Percentiles rank a stretch among this genome's conserved stretches.
Evolutionary conservation across 2,113 vertebrate genomes (phyloP).

Genomic region (Pangasianodon hypophthalmus): DNA sequence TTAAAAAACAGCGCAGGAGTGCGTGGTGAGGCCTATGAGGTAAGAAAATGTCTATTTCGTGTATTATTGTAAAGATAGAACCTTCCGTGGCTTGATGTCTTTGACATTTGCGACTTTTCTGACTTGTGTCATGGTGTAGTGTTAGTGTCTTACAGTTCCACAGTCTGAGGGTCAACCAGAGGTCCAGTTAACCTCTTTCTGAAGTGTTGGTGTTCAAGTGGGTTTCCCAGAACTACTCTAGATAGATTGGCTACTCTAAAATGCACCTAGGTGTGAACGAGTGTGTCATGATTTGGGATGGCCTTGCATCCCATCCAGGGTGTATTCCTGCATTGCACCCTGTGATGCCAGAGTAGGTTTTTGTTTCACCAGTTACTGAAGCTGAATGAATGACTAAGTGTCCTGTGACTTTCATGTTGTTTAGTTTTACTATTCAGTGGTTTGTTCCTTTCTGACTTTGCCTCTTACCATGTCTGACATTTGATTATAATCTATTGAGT

Average conservation of each 20-base stretch:
- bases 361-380: background rate
- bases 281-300: background rate
- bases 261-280: background rate
- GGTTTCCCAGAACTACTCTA: background rate
- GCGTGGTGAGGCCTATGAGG: constrained; percentile 75
- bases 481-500: background rate
- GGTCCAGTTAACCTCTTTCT: background rate
- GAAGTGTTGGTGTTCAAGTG: background rate
- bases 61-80: background rate
- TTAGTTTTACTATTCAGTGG: background rate
- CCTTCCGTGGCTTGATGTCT: background rate
- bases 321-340: background rate
- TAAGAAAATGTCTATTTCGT: constrained; percentile 72
- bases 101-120: background rate
- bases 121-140: background rate
- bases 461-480: background rate
- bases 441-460: background rate
- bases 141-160: background rate
- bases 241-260: background rate
- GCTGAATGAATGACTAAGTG: background rate
- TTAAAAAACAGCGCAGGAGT: constrained; percentile 76
- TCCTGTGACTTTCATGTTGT: background rate
- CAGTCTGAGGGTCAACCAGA: background rate
- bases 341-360: background rate
- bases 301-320: background rate